Evolutionary conservation across 2,888 invertebrate species (phyloP), one percentile per base, ranked within the genome.

Genomic region (Nymphalis polychloros): DNA sequence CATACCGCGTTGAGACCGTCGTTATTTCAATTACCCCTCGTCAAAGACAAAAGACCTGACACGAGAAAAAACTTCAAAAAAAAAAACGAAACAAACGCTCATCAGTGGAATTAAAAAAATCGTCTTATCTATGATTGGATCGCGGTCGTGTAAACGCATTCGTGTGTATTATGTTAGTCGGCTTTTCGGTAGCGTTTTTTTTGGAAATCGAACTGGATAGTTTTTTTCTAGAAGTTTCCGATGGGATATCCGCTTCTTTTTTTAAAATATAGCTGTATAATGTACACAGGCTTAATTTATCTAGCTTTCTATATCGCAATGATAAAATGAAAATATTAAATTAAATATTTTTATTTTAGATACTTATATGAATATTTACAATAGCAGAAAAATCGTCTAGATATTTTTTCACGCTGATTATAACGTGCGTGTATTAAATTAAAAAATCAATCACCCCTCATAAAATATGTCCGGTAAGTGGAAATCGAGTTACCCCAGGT

Each of bases 11-110:
- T 78, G 81, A 83, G 87, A 83, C 85, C 86, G 82, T 90, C 90
- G 90, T 92, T 92, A 92, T 92, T 91, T 91, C 92, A 91, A 92
- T 92, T 92, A 91, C 88, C 92, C 92, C 87, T 90, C 88, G 89
- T 92, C 92, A 92, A 89, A 92, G 88, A 92, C 92, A 92, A 92
- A 91, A 87, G 90, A 85, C 82, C 86, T 89, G 91, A 90, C 92
- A 88, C 82, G 79, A 77, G 81, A 81, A 82, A 84, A 82, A 81
- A 79, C 52, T 53, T 57, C 57, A 41, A 70, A 66, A 65, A 71
- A n/a, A 73, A 75, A 73, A 79, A 71, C 65, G 63, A 69, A 81
- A 81, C 79, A 81, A 83, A 83, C 80, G 82, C 73, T 78, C 82
- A 80, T 80, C 81, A 79, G 76, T 76, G 77, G 79, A 83, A 84